phyloP scores from a whole-genome alignment of 2,888 invertebrate genomes.

The Eilema griseolum region DNA sequence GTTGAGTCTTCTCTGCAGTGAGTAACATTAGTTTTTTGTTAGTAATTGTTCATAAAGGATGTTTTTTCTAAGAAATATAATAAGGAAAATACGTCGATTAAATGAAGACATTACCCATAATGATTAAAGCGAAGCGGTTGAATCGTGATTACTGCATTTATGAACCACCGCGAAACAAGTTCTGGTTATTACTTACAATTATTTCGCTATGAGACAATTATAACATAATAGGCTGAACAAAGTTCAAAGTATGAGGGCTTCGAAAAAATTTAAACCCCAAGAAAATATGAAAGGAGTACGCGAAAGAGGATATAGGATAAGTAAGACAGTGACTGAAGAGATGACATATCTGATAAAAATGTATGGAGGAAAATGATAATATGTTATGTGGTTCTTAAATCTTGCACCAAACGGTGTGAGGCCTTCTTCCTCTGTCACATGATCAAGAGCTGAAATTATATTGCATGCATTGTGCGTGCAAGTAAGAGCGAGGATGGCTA shows the following conservation, averaged over 20 bases:
- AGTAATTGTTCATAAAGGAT: background rate
- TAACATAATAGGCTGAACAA: background rate
- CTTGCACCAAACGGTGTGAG: background rate
- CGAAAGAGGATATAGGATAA: background rate
- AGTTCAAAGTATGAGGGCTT: background rate
- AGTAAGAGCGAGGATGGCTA: no score
- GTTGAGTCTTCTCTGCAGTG: background rate
- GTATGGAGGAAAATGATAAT: background rate
- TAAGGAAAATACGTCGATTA: constrained; percentile 16
- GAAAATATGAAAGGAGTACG: background rate
- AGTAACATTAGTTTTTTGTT: background rate
- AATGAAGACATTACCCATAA: constrained; percentile 12
- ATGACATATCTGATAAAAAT: background rate
- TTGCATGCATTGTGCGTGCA: no score
- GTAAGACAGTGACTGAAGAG: background rate
- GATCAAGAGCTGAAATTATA: no score
- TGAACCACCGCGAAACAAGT: constrained; percentile 6
- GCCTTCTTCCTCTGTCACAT: no score
- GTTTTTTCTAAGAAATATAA: constrained; percentile 9
- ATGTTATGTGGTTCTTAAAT: no score
- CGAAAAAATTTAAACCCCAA: no score
- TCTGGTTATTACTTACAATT: constrained; percentile 16
- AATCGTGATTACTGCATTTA: constrained; percentile 19
- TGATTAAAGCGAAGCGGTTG: constrained; percentile 13
- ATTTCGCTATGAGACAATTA: constrained; percentile 15